Base-by-base conservation (phyloP, 2,797 vertebrate species). In the Mallotus villosus region DNA sequence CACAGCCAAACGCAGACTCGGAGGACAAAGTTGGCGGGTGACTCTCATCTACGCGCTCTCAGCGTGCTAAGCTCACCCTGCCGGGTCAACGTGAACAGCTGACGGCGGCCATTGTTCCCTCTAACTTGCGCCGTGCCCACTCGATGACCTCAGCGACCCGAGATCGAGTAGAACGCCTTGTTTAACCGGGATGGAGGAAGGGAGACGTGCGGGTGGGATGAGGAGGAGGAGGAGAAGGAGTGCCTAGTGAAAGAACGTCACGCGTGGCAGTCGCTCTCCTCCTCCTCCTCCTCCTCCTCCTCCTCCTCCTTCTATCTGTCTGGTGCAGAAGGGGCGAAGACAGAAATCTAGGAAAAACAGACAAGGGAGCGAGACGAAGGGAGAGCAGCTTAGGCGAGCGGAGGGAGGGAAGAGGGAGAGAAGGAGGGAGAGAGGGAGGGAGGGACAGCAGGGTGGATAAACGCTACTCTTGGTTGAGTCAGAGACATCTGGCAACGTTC, bases 301-400 rank as follows among this genome's bases (percentile, higher is more conserved):
- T 37, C 34, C 34, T 11, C 37, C 9, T 41, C 37, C 37, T 41
- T 5, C 37, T 41, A 41, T 41, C 37, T 41, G 7, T 41, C 37
- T 41, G 5, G 37, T 41, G 37, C 37, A 41, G 37, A 41, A 41
- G 37, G 37, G 34, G 34, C 34, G 6, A 37, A 37, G 74, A 82
- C 76, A 63, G 75, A 80, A 84, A 85, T 88, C 75, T 77, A 63
- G 77, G 78, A 78, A 63, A 72, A 77, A 63, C 81, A 74, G 76
- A 41, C 37, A 41, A 41, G 37, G 7, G 9, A 11, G 37, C 7
- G 37, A 41, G 37, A 9, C 37, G 37, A 41, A 41, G 37, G 70
- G 81, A n/a, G 29, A 37, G 17, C 37, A 41, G 37, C 37, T 41
- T 41, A 41, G 37, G 37, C 34, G 34, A n/a, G 17, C 14, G 24